Evolutionary conservation across 2,113 vertebrate genomes (phyloP).

Genomic region (Cochlearius cochlearius): DNA sequence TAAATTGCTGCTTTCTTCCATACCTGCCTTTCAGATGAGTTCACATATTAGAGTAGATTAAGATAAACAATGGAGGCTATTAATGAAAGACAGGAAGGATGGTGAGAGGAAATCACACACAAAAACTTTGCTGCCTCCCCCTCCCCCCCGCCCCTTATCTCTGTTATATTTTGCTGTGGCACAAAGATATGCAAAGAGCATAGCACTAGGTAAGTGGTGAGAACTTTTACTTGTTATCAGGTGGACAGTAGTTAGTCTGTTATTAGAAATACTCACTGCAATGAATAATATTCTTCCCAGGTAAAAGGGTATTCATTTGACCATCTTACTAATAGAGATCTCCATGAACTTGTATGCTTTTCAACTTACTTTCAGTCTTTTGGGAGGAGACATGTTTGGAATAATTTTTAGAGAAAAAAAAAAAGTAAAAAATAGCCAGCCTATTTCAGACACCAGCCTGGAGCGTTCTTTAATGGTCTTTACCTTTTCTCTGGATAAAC

Average conservation of each 20-base stretch:
- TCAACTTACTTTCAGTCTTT: not conserved
- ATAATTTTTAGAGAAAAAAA: not conserved
- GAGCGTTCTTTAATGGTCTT: not conserved
- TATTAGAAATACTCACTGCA: not conserved
- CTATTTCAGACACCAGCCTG: not conserved
- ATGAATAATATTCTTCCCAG: not conserved
- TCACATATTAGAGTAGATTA: not conserved
- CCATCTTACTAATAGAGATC: not conserved
- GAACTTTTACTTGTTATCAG: not conserved
- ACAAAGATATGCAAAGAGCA: not conserved
- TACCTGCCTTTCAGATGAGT: slow-evolving; percentile 17
- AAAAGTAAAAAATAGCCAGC: not conserved
- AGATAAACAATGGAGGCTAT: not conserved
- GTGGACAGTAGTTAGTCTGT: not conserved
- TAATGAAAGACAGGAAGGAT: slow-evolving; percentile 1
- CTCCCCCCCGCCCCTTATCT: not conserved
- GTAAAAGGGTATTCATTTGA: not conserved
- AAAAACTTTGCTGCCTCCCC: not conserved
- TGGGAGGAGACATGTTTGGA: not conserved
- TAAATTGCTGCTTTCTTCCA: slow-evolving; percentile 11
- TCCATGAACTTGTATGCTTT: not conserved
- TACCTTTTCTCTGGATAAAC: not conserved
- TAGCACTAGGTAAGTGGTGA: not conserved
- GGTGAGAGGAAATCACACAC: not conserved
- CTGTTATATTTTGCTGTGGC: not conserved